Base-by-base conservation (phyloP, 2,113 vertebrate species). In the Nycticorax nycticorax region DNA sequence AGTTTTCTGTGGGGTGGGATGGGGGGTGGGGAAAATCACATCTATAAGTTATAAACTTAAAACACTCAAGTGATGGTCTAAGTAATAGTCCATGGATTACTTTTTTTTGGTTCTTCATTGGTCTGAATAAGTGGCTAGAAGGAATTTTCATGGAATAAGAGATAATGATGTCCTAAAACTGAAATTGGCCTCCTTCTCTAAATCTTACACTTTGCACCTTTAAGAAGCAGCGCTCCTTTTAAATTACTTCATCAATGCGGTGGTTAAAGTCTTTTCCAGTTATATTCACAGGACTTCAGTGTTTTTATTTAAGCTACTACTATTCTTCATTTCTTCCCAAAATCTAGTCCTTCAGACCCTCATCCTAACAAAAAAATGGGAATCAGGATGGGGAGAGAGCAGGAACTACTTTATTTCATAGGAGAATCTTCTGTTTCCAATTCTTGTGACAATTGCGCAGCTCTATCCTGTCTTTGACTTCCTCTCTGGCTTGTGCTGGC, bases 1-100 rank as follows among this genome's bases (percentile, higher is more conserved):
- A 96, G 91, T 97, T 98, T 97, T 97, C 79, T 89, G 57, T 71
- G 41, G 55, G 83, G 75, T 95, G 59, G 78, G 43, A 84, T 93
- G 72, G 80, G 92, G 81, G 84, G 47, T 78, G 87, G 94, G 93
- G 89, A 89, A 96, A 97, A 90, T 85, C 74, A 69, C 67, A 87
- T 92, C 52, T 41, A 74, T 79, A 97, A 96, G 94, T 97, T 96
- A 75, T n/a, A 90, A 78, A 73, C 89, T 92, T 89, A 64, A 73
- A 81, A 48, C 39, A 11, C 39, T 83, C 35, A 19, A 88, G 81
- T 59, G 39, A 35, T 68, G 9, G 69, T 33, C 45, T 73, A 73
- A 90, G 77, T 68, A 53, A 16, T n/a, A 69, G 77, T 55, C 57
- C 27, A 17, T 55, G 39, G 33, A 24, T 37, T 48, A 41, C 14